These are phyloP conservation scores for Brienomyrus longianalis DNA, from an alignment of 2,113 vertebrate species.

Conservation along the genomic window DNA sequence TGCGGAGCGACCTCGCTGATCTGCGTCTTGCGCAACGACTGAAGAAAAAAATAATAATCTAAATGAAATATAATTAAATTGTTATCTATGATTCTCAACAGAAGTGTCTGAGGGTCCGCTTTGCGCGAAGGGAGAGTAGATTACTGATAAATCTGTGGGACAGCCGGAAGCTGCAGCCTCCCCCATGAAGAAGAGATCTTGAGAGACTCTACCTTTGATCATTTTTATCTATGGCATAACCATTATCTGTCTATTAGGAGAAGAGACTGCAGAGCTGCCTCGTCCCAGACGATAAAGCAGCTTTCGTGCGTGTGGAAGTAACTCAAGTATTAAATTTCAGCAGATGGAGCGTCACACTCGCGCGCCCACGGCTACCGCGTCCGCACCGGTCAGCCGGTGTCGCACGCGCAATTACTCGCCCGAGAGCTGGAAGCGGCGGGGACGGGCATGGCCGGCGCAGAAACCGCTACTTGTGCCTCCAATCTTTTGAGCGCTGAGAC, in stretches of 20 bases:
- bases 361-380: not conserved
- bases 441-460: not conserved
- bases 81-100: not conserved
- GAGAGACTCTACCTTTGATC: not conserved
- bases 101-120: not conserved
- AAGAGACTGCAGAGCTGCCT: not conserved
- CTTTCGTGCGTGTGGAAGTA: not conserved
- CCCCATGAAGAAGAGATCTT: not conserved
- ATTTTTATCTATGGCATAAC: not conserved
- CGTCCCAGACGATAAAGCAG: not conserved
- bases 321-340: not conserved
- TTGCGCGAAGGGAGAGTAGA: not conserved
- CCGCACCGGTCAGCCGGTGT: not conserved
- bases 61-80: slow-evolving; percentile 3
- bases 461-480: not conserved
- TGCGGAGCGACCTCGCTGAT: not conserved
- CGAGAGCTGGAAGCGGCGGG: not conserved
- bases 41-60: not conserved
- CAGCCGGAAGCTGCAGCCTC: not conserved
- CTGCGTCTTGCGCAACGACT: not conserved
- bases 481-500: not conserved
- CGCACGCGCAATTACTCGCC: not conserved
- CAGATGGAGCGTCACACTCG: not conserved
- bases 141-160: slow-evolving; percentile 3
- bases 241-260: not conserved